Base-by-base conservation (phyloP, 2,797 vertebrate species). In the Scleropages formosus region DNA sequence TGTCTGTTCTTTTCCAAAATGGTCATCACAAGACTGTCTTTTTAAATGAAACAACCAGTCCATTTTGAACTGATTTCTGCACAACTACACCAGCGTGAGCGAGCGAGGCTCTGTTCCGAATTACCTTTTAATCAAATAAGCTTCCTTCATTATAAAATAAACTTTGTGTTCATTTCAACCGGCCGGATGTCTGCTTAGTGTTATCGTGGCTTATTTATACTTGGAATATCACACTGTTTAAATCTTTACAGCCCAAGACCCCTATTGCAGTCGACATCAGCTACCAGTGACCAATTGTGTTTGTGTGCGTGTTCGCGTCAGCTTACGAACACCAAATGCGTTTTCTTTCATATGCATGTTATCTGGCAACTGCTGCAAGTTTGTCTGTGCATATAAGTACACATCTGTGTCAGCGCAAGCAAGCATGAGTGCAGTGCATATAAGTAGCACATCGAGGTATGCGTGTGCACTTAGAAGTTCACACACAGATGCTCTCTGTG, bases 121-220 rank as follows among this genome's bases (percentile, higher is more conserved):
- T 84, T 84, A 84, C 77, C 67, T 81, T 72, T 79, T 74, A 84
- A 84, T 82, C 82, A 85, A 86, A 84, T 83, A 81, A 82, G 74
- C 80, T 78, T 66, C 77, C 78, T 79, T 72, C 44, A 67, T 77
- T 62, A 74, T 78, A 77, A 83, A 85, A 82, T 79, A 83, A 81
- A 80, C 76, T 67, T 44, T 61, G 77, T 65, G 53, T 75, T 70
- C 78, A 82, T 77, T 81, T 61, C 72, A 80, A 80, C 62, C 68
- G 76, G 62, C 80, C 67, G 77, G 79, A 78, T 76, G 77, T 81
- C 75, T 82, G 82, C 78, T 82, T 76, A 79, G 64, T 72, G 78
- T 79, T 80, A 74, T 63, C 27, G 49, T 75, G 78, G 80, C 67
- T 84, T 56, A 73, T 82, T 80, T 80, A 73, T 69, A 74, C 68